phyloP scores from a whole-genome alignment of 2,113 vertebrate genomes.

The Python bivittatus region DNA sequence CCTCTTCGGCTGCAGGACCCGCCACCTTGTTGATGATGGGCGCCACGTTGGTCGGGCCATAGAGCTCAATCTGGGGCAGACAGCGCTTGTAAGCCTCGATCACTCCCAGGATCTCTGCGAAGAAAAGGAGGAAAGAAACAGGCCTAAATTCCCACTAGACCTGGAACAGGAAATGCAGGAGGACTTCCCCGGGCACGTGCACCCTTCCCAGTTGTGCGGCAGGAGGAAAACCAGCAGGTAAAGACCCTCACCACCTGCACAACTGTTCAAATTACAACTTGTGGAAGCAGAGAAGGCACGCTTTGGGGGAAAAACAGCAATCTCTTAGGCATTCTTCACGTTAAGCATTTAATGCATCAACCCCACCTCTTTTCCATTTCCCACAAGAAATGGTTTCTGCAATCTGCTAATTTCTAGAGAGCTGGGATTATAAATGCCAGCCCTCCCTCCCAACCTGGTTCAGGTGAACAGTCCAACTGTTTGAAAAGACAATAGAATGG shows the following conservation, averaged over 20 bases:
- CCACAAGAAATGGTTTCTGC: too few relatives aligned
- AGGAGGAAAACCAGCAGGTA: neutral
- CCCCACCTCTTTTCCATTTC: too few relatives aligned
- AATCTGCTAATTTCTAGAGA: too few relatives aligned
- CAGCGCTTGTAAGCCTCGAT: constrained; percentile 70
- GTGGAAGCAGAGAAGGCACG: neutral
- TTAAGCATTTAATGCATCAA: too few relatives aligned
- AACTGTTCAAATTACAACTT: neutral
- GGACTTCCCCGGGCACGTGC: too few relatives aligned
- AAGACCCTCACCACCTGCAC: neutral
- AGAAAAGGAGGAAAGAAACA: neutral
- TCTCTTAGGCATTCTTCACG: too few relatives aligned
- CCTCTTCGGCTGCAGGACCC: constrained; percentile 61
- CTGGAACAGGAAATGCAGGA: neutral
- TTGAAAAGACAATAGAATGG: too few relatives aligned
- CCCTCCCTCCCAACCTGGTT: too few relatives aligned
- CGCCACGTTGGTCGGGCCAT: constrained; percentile 71
- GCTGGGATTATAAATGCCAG: too few relatives aligned
- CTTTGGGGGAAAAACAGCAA: too few relatives aligned
- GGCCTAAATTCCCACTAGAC: neutral
- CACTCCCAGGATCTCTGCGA: constrained; percentile 64
- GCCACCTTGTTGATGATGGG: constrained; percentile 70
- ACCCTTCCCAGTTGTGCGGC: too few relatives aligned
- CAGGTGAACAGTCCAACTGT: too few relatives aligned
- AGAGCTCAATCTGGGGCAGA: constrained; percentile 72